These are phyloP conservation scores for Sisor rabdophorus DNA, from an alignment of 2,113 vertebrate genomes.

Conservation along the genomic window DNA sequence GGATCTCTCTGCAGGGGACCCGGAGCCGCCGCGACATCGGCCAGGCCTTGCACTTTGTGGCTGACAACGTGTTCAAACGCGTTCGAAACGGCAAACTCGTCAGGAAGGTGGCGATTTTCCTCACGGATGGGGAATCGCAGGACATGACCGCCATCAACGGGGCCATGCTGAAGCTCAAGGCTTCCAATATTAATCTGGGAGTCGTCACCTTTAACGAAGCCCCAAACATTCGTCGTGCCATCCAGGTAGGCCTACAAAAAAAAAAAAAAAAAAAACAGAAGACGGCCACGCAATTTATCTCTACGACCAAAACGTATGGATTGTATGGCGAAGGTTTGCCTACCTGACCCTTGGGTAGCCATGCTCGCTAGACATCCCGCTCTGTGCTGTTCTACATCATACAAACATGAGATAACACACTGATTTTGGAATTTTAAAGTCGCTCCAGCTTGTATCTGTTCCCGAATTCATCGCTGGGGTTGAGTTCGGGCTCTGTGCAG, in stretches of 20 bases:
- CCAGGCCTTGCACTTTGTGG: conserved; percentile 76
- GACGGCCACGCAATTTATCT: not conserved
- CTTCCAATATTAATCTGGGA: conserved; percentile 63
- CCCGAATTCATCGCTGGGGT: too few species aligned
- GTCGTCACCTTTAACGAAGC: conserved; percentile 71
- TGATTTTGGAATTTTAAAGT: not conserved
- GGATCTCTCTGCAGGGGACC: conserved; percentile 65
- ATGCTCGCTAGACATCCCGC: not conserved
- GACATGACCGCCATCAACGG: conserved; percentile 61
- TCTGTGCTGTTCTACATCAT: not conserved
- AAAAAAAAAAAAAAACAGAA: not conserved
- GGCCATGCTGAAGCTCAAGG: conserved; percentile 74
- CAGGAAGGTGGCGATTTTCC: conserved; percentile 81
- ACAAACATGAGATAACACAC: too few species aligned
- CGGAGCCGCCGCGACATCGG: conserved; percentile 69
- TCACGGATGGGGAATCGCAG: conserved; percentile 63
- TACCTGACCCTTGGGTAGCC: not conserved
- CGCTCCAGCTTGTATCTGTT: too few species aligned
- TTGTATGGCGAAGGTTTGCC: not conserved
- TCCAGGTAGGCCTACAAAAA: conserved; percentile 77
- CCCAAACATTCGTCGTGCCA: conserved; percentile 58
- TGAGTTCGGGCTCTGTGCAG: too few species aligned
- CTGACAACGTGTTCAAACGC: conserved; percentile 78
- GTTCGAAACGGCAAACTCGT: conserved; percentile 65
- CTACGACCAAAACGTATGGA: not conserved